Conservation (phyloP, 2,888 invertebrate species). For the Athetis lepigone region DNA sequence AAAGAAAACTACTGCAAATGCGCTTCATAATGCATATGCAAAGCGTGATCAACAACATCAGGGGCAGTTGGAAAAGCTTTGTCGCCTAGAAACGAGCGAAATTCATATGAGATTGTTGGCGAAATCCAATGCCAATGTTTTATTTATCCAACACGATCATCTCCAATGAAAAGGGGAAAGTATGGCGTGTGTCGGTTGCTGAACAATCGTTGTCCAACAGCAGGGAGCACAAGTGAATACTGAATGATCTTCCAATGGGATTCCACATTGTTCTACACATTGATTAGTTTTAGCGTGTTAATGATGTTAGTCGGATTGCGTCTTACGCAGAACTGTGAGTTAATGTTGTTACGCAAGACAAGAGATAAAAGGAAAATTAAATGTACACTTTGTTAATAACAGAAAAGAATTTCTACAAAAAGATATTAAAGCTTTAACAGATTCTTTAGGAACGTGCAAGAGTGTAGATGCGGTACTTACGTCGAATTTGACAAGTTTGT, state of each 20-base stretch:
- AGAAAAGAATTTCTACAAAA: conserved; percentile 68
- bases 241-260: conserved; percentile 53
- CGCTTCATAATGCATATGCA: conserved; percentile 91
- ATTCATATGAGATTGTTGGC: conserved; percentile 80
- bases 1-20: conserved; percentile 91
- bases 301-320: conserved; percentile 80
- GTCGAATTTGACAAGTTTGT: conserved; percentile 90
- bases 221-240: conserved; percentile 49
- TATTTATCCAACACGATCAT: conserved; percentile 66
- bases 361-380: conserved; percentile 58
- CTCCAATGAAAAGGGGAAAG: conserved; percentile 60
- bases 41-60: conserved; percentile 91
- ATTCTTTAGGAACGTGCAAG: conserved; percentile 50
- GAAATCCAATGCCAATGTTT: conserved; percentile 72
- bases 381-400: conserved; percentile 69
- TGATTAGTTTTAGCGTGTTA: conserved; percentile 79
- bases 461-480: conserved; percentile 79
- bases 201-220: conserved; percentile 48
- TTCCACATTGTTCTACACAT: conserved; percentile 56
- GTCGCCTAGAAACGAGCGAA: conserved; percentile 90
- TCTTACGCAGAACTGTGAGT: conserved; percentile 76
- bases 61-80: conserved; percentile 90
- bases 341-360: conserved; percentile 75
- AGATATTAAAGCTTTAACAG: conserved; percentile 66
- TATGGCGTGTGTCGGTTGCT: conserved; percentile 65